phyloP scores from a whole-genome alignment of 2,113 vertebrate genomes.

The Crotophaga sulcirostris region DNA sequence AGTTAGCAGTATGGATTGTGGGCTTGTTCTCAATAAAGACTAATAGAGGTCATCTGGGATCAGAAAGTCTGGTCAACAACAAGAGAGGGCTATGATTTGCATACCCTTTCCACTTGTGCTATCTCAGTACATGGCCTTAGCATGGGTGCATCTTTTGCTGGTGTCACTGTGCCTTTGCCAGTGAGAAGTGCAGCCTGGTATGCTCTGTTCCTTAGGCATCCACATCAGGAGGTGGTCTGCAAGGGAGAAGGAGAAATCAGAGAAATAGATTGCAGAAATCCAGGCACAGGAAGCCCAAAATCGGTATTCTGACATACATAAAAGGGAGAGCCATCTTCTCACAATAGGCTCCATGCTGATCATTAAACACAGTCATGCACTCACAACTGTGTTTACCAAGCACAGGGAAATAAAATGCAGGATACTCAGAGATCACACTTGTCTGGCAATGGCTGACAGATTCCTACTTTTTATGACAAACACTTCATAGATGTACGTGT shows the following conservation, averaged over 20 bases:
- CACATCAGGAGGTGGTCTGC: neutral
- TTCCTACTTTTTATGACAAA: neutral
- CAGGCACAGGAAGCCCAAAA: neutral
- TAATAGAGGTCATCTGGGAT: neutral
- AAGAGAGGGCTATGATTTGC: neutral
- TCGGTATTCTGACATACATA: neutral
- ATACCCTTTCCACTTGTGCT: neutral
- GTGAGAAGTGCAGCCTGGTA: neutral
- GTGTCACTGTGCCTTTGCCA: neutral
- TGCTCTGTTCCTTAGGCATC: neutral
- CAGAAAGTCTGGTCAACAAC: neutral
- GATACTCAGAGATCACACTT: neutral
- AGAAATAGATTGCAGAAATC: neutral
- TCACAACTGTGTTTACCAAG: slow-evolving; percentile 32
- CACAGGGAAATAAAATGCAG: neutral
- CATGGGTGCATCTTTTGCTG: fast-evolving
- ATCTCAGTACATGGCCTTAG: neutral
- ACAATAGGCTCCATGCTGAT: neutral
- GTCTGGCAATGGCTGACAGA: neutral
- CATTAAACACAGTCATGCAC: neutral
- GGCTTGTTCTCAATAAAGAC: neutral
- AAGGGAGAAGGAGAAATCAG: neutral
- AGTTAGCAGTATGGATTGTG: neutral
- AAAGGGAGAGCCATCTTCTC: neutral
- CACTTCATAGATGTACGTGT: neutral